A percentile compares a stretch with the other conserved stretches of the same genome.
Conservation (phyloP, 2,113 vertebrate genomes). For the Ptilonorhynchus violaceus region DNA sequence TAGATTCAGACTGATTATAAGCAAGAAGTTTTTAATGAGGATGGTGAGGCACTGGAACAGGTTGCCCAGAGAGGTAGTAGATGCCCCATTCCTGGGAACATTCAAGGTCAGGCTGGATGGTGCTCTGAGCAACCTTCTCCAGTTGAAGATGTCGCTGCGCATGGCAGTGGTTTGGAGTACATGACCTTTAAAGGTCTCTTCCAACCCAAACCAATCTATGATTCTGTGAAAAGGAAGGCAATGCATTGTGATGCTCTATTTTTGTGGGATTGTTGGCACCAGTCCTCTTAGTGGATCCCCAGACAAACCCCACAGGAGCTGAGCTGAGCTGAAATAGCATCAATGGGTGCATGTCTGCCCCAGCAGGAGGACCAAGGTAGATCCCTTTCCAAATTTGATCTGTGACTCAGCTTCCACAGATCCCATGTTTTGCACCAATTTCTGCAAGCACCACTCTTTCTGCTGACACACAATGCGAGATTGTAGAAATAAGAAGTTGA, state of each 20-base stretch:
- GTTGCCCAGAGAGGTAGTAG: background rate
- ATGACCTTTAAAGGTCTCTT: background rate
- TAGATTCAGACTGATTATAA: background rate
- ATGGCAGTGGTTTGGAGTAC: background rate
- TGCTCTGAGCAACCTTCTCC: background rate
- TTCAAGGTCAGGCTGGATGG: background rate
- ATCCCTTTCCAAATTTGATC: background rate
- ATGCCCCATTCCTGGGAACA: background rate
- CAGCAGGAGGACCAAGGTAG: background rate
- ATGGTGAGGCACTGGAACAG: background rate
- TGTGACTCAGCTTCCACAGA: background rate
- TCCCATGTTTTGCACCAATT: background rate
- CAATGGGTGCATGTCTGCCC: accelerated
- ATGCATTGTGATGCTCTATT: background rate
- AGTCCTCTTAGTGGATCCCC: accelerated
- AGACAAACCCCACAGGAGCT: background rate
- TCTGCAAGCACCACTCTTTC: background rate
- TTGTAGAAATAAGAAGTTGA: accelerated
- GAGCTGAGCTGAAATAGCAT: background rate
- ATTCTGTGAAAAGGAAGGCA: background rate
- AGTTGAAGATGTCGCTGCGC: background rate
- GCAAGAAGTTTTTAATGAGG: background rate
- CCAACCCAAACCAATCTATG: background rate
- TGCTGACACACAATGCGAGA: background rate
- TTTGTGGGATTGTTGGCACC: background rate